These are phyloP conservation scores for Sarcophaga carnaria DNA, from an alignment of 2,888 invertebrate species.

Conservation along the genomic window DNA sequence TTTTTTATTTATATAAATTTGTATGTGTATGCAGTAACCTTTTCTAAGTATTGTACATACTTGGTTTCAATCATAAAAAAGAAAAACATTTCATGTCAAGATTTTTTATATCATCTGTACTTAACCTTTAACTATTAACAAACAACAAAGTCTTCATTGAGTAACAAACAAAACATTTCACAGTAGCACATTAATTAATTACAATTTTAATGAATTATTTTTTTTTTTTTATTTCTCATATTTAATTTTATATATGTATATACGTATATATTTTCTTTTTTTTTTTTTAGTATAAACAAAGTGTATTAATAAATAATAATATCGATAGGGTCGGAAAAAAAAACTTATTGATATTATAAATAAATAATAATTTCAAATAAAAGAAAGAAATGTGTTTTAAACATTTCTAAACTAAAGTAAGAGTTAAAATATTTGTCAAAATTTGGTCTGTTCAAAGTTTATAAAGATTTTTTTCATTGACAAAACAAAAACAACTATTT, in stretches of 20 bases:
- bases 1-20: conserved; percentile 40
- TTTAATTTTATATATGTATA: conserved; percentile 8
- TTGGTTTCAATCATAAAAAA: conserved; percentile 22
- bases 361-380: neutral
- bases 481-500: conserved; percentile 51
- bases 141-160: conserved; percentile 19
- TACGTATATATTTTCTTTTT: conserved; percentile 27
- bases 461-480: neutral
- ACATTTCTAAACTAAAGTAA: conserved; percentile 64
- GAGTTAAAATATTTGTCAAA: conserved; percentile 71
- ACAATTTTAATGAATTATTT: conserved; percentile 39
- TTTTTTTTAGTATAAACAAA: conserved; percentile 36
- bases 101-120: conserved; percentile 51
- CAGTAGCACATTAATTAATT: conserved; percentile 30
- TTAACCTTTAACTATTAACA: conserved; percentile 37
- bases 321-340: conserved; percentile 66
- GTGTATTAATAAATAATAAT: conserved; percentile 62
- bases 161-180: neutral
- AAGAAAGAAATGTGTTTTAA: conserved; percentile 69
- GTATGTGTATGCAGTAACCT: conserved; percentile 69
- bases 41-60: conserved; percentile 31
- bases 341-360: neutral
- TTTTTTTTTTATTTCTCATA: conserved; percentile 34
- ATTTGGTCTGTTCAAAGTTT: neutral
- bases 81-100: neutral